phyloP scores from a whole-genome alignment of 2,888 invertebrate genomes.

The Coenonympha arcania region DNA sequence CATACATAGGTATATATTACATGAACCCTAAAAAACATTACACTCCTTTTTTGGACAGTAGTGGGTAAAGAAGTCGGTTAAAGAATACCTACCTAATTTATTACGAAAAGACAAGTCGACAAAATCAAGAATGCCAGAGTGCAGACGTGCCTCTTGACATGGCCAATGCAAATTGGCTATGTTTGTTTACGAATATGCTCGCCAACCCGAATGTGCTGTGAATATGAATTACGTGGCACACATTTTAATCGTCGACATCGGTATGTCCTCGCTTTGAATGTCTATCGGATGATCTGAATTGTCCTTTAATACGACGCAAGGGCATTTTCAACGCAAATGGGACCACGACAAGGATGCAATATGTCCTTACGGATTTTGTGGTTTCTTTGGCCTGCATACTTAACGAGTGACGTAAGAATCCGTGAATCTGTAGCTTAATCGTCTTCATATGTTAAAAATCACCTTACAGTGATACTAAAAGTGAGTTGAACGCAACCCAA shows the following conservation, averaged over 20 bases:
- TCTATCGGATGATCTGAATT: conserved; percentile 7
- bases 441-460: no score
- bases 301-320: conserved; percentile 7
- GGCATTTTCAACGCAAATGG: neutral
- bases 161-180: conserved; percentile 24
- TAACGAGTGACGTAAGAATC: neutral
- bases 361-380: neutral
- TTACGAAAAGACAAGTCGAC: no score
- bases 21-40: no score
- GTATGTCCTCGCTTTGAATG: conserved; percentile 8
- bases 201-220: conserved; percentile 43
- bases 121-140: no score
- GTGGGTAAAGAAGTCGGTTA: no score
- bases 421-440: neutral
- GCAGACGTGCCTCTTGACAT: conserved; percentile 5
- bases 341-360: neutral
- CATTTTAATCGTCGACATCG: conserved; percentile 18
- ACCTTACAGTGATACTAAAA: neutral
- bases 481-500: no score
- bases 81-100: no score
- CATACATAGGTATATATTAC: no score
- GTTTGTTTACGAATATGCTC: conserved; percentile 38
- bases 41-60: no score
- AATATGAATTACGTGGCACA: conserved; percentile 35
- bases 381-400: neutral